phyloP scores from a whole-genome alignment of 2,888 invertebrate species.

The Willowsia nigromaculata region DNA sequence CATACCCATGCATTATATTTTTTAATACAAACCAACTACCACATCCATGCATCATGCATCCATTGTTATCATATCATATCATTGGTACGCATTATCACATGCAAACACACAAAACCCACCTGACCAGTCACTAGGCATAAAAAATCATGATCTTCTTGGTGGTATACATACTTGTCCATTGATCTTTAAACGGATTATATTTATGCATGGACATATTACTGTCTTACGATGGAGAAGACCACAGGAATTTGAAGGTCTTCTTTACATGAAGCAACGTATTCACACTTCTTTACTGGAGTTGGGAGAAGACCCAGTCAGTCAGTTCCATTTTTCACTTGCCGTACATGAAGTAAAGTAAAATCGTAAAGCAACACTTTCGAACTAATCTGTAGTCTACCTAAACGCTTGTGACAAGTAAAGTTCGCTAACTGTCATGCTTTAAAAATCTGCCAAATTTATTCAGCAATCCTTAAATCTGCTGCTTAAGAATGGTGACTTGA shows the following conservation, averaged over 20 bases:
- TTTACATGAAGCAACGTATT: not conserved
- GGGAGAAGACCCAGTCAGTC: not conserved
- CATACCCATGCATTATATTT: not conserved
- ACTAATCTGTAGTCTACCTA: no score
- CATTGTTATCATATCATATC: conserved; percentile 13
- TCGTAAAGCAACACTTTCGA: no score
- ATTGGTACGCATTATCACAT: not conserved
- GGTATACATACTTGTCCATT: not conserved
- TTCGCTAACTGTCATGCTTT: no score
- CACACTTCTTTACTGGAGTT: no score
- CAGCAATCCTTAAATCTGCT: no score
- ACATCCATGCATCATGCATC: not conserved
- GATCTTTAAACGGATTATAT: not conserved
- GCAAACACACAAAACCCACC: conserved; percentile 29
- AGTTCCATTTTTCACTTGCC: not conserved
- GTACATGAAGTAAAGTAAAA: no score
- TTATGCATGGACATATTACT: not conserved
- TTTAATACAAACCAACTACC: no score
- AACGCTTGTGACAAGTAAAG: no score
- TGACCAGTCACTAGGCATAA: conserved; percentile 40
- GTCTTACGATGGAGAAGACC: not conserved
- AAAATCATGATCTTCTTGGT: not conserved
- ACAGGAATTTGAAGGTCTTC: conserved; percentile 50
- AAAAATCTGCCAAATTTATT: no score
- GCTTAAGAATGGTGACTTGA: no score